These are phyloP conservation scores for Pharmacophagus antenor DNA, from an alignment of 2,888 invertebrate genomes.

Conservation along the genomic window DNA sequence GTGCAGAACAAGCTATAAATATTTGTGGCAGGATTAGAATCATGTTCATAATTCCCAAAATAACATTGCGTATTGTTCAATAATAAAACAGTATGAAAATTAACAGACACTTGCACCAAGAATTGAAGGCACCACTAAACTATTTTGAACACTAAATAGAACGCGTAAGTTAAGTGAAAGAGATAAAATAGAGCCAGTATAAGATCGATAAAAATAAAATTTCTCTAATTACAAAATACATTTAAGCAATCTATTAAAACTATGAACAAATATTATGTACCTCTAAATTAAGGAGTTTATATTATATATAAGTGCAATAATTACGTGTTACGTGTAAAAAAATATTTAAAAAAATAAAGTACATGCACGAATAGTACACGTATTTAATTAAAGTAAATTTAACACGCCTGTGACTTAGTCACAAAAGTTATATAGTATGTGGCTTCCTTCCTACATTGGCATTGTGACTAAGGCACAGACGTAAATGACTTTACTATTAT, in stretches of 20 bases:
- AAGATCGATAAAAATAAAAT: slow-evolving; percentile 27
- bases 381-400: slow-evolving; percentile 14
- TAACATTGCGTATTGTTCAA: not conserved
- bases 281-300: slow-evolving; percentile 19
- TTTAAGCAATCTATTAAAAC: slow-evolving; percentile 24
- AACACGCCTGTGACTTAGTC: slow-evolving; percentile 15
- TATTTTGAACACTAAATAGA: slow-evolving; percentile 12
- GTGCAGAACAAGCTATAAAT: not conserved
- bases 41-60: not conserved
- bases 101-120: slow-evolving; percentile 21
- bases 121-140: slow-evolving; percentile 20
- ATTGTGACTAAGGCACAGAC: slow-evolving; percentile 20
- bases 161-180: slow-evolving; percentile 12
- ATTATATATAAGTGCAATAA: slow-evolving; percentile 27
- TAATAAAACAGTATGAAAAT: not conserved
- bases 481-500: slow-evolving; percentile 20
- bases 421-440: slow-evolving; percentile 6
- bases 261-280: slow-evolving; percentile 23
- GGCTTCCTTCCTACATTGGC: not conserved
- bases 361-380: slow-evolving; percentile 15
- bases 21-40: not conserved
- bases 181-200: slow-evolving; percentile 5
- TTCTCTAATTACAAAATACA: slow-evolving; percentile 22
- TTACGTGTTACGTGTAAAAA: slow-evolving; percentile 26
- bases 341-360: slow-evolving; percentile 28